These are phyloP conservation scores for Trichonephila clavipes DNA, from an alignment of 1,140 invertebrate species.

Conservation along the genomic window DNA sequence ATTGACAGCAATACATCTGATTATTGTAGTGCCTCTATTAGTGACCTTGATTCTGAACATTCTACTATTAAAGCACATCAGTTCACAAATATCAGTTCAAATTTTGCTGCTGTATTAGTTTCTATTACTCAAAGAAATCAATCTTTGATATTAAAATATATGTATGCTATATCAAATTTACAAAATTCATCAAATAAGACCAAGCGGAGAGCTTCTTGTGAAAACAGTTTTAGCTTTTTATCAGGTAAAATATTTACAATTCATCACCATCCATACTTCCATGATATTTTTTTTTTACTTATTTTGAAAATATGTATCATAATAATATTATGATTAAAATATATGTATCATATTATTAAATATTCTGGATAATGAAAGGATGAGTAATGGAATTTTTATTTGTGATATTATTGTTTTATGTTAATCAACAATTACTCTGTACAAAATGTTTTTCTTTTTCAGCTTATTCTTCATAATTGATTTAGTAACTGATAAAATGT, in stretches of 20 bases:
- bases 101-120: constrained; percentile 21
- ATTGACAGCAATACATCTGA: constrained; percentile 23
- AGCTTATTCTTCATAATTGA: not conserved
- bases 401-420: not conserved
- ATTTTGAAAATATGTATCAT: too few species aligned
- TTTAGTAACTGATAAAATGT: too few species aligned
- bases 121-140: constrained; percentile 60
- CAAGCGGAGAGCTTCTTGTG: constrained; percentile 29
- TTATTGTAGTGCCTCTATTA: constrained; percentile 30
- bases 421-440: too few species aligned
- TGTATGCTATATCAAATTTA: constrained; percentile 53
- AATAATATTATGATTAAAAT: not conserved
- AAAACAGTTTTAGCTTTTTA: not conserved
- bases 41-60: constrained; percentile 38
- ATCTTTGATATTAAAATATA: constrained; percentile 60
- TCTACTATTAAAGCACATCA: not conserved
- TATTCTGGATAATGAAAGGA: too few species aligned
- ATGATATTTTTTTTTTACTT: too few species aligned
- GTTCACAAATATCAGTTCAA: not conserved
- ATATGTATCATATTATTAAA: not conserved
- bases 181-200: not conserved
- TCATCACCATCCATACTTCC: too few species aligned
- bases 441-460: not conserved
- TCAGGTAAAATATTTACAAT: constrained; percentile 34
- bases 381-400: not conserved